Evolutionary conservation across 2,888 invertebrate species (phyloP), one percentile per base, ranked within the genome.

Genomic region (Pachydiplax longipennis): DNA sequence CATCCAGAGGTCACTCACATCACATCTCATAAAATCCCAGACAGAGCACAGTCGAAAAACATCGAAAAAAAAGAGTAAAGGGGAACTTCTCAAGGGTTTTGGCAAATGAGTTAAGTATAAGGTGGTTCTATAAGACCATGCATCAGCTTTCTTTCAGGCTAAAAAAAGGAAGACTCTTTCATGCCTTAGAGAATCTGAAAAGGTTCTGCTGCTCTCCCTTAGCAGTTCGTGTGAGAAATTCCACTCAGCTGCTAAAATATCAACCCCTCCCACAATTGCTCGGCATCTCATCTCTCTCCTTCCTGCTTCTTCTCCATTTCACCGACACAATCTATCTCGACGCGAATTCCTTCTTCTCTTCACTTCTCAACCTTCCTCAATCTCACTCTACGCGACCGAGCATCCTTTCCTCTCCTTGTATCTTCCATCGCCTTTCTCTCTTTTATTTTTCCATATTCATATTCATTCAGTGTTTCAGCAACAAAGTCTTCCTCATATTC

Each of bases 71-170:
- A 87, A 48, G 13, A 87, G 31, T 22, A 37, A 37, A 22, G 37
- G 37, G 61, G n/a, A 25, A 61, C 12, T 31, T n/a, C 61, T 31
- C 12, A 61, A 87, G 87, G 58, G n/a, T 87, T 61, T 87, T 87
- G 87, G 87, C 87, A 65, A 87, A 87, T 87, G 87, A 87, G 87
- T 87, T 65, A 87, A 87, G 87, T 87, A 87, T 87, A 65, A 61
- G 65, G 37, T 87, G 87, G 65, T 87, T 61, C 87, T 37, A 87
- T 12, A 87, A 61, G 87, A 40, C 87, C 65, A 87, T 87, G 87
- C 87, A 87, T 87, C 61, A 83, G 58, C 87, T 61, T 61, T 13
- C 35, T 58, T 58, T n/a, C 58, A 83, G 58, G 31, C 1, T 15
- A 22, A 87, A 83, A 87, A 87, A 87, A 37, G 25, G n/a, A 37